Evolutionary conservation across 2,888 invertebrate species (phyloP).

Genomic region (Steinernema scapterisci): DNA sequence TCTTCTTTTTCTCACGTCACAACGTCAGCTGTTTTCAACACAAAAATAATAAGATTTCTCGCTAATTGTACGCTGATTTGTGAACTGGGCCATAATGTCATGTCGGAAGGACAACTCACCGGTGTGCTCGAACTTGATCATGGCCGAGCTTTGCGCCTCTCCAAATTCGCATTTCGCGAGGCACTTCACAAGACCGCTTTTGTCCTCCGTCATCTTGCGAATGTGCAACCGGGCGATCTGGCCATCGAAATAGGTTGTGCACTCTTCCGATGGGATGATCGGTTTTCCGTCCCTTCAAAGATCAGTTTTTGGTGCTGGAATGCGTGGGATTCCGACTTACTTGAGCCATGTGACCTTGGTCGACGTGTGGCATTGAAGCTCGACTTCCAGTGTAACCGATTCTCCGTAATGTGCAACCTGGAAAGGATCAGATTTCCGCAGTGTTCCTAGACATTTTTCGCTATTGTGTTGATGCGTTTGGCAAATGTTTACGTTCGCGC

Average conservation of each 20-base stretch:
- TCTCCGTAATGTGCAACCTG: constrained; percentile 57
- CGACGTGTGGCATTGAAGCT: constrained; percentile 62
- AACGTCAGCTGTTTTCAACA: not conserved
- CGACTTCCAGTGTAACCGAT: constrained; percentile 58
- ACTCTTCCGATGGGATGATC: constrained; percentile 49
- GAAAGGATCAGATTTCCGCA: constrained; percentile 35
- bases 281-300: constrained; percentile 57
- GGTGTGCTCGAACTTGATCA: constrained; percentile 57
- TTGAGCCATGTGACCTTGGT: constrained; percentile 66
- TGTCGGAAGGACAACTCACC: constrained; percentile 39
- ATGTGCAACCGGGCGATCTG: constrained; percentile 57
- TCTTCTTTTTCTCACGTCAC: not conserved
- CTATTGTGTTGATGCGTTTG: not conserved
- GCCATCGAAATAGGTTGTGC: constrained; percentile 60
- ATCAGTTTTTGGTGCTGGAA: not conserved
- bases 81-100: too few relatives aligned
- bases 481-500: not conserved
- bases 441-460: not conserved
- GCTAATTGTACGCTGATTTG: not conserved
- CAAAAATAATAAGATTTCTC: too few relatives aligned
- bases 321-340: constrained; percentile 43
- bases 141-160: constrained; percentile 62
- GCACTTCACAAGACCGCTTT: constrained; percentile 64
- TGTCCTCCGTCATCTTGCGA: constrained; percentile 51
- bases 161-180: constrained; percentile 63